Conservation (phyloP, 1,140 invertebrate genomes). For the Hyles euphorbiae region DNA sequence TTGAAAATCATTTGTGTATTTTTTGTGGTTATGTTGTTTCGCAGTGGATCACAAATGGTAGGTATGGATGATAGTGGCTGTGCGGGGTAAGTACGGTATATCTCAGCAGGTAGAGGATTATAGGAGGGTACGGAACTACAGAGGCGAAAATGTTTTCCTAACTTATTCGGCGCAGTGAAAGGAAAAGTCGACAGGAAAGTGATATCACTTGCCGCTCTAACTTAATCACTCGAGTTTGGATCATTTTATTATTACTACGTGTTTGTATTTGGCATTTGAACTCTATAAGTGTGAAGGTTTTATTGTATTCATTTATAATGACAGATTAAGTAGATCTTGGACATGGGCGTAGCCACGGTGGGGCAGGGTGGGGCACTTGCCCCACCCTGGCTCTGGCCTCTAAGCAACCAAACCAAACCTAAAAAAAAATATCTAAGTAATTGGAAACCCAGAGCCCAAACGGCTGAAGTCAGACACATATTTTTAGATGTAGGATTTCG, state of each 20-base stretch:
- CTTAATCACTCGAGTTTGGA: not conserved
- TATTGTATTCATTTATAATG: too few species aligned
- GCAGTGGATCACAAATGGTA: slow-evolving; percentile 32
- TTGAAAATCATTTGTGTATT: slow-evolving; percentile 14
- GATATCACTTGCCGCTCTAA: slow-evolving; percentile 35
- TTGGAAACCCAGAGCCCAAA: too few species aligned
- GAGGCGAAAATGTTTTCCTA: slow-evolving; percentile 68
- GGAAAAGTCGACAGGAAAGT: slow-evolving; percentile 68
- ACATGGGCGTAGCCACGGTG: too few species aligned
- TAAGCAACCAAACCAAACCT: too few species aligned
- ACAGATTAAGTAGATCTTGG: too few species aligned
- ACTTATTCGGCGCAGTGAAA: slow-evolving; percentile 64
- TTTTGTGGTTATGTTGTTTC: slow-evolving; percentile 16
- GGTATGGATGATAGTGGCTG: slow-evolving; percentile 70
- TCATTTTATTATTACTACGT: not conserved
- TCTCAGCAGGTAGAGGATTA: slow-evolving; percentile 72
- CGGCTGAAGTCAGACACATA: too few species aligned
- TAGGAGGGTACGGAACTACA: slow-evolving; percentile 56
- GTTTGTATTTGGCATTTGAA: not conserved
- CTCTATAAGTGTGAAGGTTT: too few species aligned
- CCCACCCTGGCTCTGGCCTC: too few species aligned
- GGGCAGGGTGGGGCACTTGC: too few species aligned
- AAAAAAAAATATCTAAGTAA: too few species aligned
- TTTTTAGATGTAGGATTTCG: too few species aligned
- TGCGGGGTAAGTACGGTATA: slow-evolving; percentile 67